Conservation (phyloP, 1,140 invertebrate genomes). For the Trichonephila inaurata region DNA sequence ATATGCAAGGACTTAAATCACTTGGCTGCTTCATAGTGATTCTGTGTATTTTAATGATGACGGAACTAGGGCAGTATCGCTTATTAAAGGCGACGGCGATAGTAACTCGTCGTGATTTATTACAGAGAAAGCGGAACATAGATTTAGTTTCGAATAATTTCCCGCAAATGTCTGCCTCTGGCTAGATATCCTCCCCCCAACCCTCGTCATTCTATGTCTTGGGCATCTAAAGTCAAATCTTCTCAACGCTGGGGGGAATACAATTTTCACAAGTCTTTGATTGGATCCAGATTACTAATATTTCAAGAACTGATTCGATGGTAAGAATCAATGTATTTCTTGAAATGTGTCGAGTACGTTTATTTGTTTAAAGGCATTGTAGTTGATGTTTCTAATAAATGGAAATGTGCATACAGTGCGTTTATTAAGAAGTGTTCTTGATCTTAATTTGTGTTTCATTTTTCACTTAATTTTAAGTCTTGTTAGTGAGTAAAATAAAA, state of each 20-base stretch:
- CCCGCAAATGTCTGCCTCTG: neutral
- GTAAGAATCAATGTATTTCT: neutral
- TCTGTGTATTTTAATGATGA: conserved; percentile 29
- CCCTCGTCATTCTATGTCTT: neutral
- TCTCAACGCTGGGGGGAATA: neutral
- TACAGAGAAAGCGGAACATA: conserved; percentile 5
- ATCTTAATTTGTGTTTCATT: too few relatives aligned
- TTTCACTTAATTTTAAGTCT: too few relatives aligned
- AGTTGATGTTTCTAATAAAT: too few relatives aligned
- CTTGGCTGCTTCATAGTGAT: neutral
- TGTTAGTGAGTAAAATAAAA: too few relatives aligned
- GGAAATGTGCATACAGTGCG: too few relatives aligned
- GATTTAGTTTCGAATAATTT: conserved; percentile 46
- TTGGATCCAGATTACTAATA: conserved; percentile 5
- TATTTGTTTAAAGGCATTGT: too few relatives aligned
- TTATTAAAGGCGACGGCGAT: conserved; percentile 59
- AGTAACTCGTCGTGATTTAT: conserved; percentile 62
- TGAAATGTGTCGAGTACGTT: too few relatives aligned
- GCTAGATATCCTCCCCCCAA: neutral
- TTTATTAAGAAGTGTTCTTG: too few relatives aligned
- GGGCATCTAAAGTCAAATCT: neutral
- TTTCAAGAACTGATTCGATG: neutral
- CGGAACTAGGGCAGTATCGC: neutral
- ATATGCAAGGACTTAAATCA: conserved; percentile 19
- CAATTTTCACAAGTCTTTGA: conserved; percentile 10